A percentile compares a stretch with the other conserved stretches of the same genome.
Evolutionary conservation across 2,113 vertebrate species (phyloP).

Genomic region (Rhinolophus ferrumequinum): DNA sequence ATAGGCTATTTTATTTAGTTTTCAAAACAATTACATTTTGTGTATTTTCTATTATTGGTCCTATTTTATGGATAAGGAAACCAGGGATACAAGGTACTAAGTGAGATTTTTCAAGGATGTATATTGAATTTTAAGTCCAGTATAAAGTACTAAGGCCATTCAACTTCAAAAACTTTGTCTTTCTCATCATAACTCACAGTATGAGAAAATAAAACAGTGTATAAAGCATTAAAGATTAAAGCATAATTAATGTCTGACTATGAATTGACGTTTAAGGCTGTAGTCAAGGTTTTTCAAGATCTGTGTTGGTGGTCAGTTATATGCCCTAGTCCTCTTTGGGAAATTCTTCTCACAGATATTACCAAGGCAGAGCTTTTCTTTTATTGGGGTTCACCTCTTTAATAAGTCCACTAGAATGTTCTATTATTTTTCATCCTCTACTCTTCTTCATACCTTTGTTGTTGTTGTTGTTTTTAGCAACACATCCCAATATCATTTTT

Average conservation of each 20-base stretch:
- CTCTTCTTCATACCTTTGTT: neutral
- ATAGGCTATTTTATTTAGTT: neutral
- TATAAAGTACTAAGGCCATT: neutral
- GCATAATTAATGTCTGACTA: neutral
- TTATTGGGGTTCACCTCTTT: neutral
- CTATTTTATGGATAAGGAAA: neutral
- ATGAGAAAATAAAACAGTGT: neutral
- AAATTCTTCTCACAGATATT: neutral
- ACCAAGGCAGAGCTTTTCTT: neutral
- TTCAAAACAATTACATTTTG: neutral
- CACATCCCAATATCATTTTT: neutral
- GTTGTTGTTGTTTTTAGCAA: neutral
- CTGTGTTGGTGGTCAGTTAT: neutral
- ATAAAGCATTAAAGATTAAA: constrained; percentile 1
- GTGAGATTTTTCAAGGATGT: neutral
- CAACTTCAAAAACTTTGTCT: neutral
- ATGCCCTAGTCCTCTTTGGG: neutral
- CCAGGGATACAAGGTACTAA: neutral
- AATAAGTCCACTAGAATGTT: neutral
- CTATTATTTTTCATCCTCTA: neutral
- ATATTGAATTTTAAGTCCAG: neutral
- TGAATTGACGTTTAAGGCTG: neutral
- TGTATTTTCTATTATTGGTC: neutral
- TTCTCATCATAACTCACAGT: neutral
- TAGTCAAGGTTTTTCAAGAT: neutral